Conservation (phyloP, 2,797 vertebrate genomes). For the Thalassophryne amazonica region DNA sequence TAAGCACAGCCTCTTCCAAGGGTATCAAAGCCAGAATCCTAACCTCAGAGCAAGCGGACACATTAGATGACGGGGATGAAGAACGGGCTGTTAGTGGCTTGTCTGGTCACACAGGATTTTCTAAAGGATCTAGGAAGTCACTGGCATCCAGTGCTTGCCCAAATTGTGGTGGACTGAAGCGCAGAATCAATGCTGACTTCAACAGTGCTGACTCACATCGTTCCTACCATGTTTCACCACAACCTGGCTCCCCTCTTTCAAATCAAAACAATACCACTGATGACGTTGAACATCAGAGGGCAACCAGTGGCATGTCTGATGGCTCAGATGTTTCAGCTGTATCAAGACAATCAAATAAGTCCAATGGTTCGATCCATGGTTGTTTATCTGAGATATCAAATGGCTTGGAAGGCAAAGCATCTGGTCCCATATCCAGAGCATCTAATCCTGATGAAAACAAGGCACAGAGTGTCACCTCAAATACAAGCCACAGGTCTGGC, state of each 20-base stretch:
- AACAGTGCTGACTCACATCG: constrained; percentile 31
- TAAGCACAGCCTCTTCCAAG: constrained; percentile 33
- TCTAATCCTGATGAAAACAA: constrained; percentile 30
- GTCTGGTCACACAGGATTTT: constrained; percentile 43
- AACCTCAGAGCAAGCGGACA: constrained; percentile 23
- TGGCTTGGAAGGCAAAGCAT: constrained; percentile 11
- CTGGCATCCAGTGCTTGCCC: constrained; percentile 50
- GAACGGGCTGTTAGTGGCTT: constrained; percentile 42
- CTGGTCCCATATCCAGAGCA: constrained; percentile 28
- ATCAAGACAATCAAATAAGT: constrained; percentile 62
- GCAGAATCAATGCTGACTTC: constrained; percentile 3
- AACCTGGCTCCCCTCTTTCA: background rate
- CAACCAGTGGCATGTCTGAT: constrained; percentile 1
- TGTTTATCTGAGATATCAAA: constrained; percentile 28
- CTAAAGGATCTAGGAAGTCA: constrained; percentile 50
- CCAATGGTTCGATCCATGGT: constrained; percentile 49
- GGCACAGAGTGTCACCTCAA: constrained; percentile 14
- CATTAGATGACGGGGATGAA: constrained; percentile 45
- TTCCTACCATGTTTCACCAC: constrained; percentile 15
- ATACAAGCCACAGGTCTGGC: constrained; percentile 30
- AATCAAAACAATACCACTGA: background rate
- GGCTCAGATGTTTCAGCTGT: constrained; percentile 36
- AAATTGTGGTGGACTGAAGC: constrained; percentile 64
- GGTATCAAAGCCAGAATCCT: constrained; percentile 31
- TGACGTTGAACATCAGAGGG: constrained; percentile 4